A percentile compares a stretch with the other conserved stretches of the same genome.
Conservation (phyloP, 2,113 vertebrate species). For the Oryctolagus cuniculus region mOryCun1.1 NC_091439.1:76034001-76034500, state of each 20-base stretch:
- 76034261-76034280: not conserved
- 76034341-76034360: not conserved
- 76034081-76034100: not conserved
- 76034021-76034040: not conserved
- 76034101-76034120: not conserved
- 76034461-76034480: not conserved
- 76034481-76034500: not conserved
- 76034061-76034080: not conserved
- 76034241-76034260: constrained; percentile 1
- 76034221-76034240: not conserved
- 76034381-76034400: not conserved
- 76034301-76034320: constrained; percentile 27
- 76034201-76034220: constrained; percentile 10
- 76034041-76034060: not conserved
- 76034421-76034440: not conserved
- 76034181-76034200: constrained; percentile 5
- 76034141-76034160: constrained; percentile 14
- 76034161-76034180: not conserved
- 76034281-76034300: not conserved
- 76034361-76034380: not conserved
- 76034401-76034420: not conserved
- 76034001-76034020: not conserved
- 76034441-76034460: not conserved
- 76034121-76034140: not conserved
- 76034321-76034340: not conserved